Base-by-base conservation (phyloP, 2,797 vertebrate species). In the Sphaeramia orbicularis region DNA sequence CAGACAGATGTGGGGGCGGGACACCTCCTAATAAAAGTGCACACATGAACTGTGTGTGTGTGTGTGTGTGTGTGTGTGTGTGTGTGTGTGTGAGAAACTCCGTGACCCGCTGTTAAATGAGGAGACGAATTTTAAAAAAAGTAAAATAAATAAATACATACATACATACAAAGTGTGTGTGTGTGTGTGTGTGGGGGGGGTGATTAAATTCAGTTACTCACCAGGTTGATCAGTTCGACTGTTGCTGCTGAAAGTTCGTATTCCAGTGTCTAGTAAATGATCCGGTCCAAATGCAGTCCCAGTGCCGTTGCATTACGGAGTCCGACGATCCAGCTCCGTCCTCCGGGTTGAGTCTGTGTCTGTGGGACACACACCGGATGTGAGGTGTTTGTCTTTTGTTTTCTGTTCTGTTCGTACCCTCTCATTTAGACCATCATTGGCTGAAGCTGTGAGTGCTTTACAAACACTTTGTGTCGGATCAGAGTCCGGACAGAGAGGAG, bases 1-100 rank as follows among this genome's bases (percentile, higher is more conserved):
- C 47, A 36, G 80, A 90, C 91, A 93, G 86, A 91, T 91, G 89
- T 82, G 92, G 83, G 92, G 93, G 92, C 93, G 92, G 91, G 91
- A 89, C 78, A 80, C 70, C 77, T 73, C 78, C 85, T 86, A 87
- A 84, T 81, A 86, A 64, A 78, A 86, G 81, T 77, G 86, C 85
- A 58, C 78, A 74, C 76, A 63, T 70, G 80, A 80, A 45, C 74
- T 49, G 85, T 75, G 78, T 78, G 55, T 67, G n/a, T n/a, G n/a
- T n/a, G n/a, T n/a, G n/a, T n/a, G n/a, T n/a, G n/a, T n/a, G n/a
- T n/a, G n/a, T n/a, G n/a, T n/a, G n/a, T n/a, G n/a, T n/a, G n/a
- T n/a, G n/a, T n/a, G n/a, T n/a, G n/a, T n/a, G n/a, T n/a, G n/a
- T n/a, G n/a, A n/a, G n/a, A n/a, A n/a, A n/a, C n/a, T n/a, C n/a